Base-by-base conservation (phyloP, 2,888 invertebrate genomes). In the Macrosiphum euphorbiae region DNA sequence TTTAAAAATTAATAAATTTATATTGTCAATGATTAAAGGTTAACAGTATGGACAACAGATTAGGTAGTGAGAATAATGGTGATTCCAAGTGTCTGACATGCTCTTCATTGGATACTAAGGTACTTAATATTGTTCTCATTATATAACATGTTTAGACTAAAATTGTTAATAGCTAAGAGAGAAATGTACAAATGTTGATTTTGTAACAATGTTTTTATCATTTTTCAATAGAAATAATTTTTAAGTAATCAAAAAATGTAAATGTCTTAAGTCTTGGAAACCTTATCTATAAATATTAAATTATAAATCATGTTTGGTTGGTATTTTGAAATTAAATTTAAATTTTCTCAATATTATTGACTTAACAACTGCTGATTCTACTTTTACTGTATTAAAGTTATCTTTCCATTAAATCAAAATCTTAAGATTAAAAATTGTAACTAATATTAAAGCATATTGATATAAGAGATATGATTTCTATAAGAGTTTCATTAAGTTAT, bases 1-100 rank as follows among this genome's bases (percentile, higher is more conserved):
- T 35, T 78, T 35, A 35, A 52, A 88, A 88, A 88, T 88, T 24
- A n/a, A 88, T 52, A n/a, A 88, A 88, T 92, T 28, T 35, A n/a
- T 8, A 50, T 50, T 78, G 35, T 26, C 2, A 78, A 58, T 90
- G 35, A 50, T 90, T 94, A 90, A 28, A 94, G 94, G 90, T 94
- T 41, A 90, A 94, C 50, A 94, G 13, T n/a, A 94, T 94, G 55
- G 90, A 94, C 26, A 94, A 90, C 50, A 58, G n/a, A 90, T 86
- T 90, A 85, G 47, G 61, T 20, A n/a, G 24, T 16, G 90, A 90
- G 0, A 94, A 94, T 86, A 95, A 94, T 67, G 94, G 91, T 88
- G 95, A 94, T 44, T 97, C 98, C 11, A 97, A 97, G 95, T 97
- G 97, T 95, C 96, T 98, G 92, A 97, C 98, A 0, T 98, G 98